A percentile compares a stretch with the other conserved stretches of the same genome.
Evolutionary conservation across 2,113 vertebrate genomes (phyloP).

Genomic region (Caranx melampygus): DNA sequence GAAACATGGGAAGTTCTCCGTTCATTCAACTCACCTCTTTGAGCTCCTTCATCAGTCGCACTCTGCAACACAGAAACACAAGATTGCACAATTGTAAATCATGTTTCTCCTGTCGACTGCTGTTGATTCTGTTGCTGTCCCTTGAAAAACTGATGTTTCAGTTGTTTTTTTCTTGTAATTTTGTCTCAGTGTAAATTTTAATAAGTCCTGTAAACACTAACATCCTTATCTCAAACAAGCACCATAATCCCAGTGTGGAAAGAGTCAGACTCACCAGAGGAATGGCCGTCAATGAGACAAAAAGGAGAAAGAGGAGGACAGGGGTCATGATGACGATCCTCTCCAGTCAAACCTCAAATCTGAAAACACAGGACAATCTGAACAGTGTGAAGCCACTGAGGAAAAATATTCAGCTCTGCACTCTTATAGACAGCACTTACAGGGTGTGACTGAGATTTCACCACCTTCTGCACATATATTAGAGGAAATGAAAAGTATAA

Average conservation of each 20-base stretch:
- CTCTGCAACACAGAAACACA: slow-evolving; percentile 21
- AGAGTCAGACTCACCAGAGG: slow-evolving; percentile 15
- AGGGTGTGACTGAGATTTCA: slow-evolving; percentile 14
- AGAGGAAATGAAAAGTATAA: no score
- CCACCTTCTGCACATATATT: no score
- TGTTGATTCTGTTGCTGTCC: no score
- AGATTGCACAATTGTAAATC: neutral
- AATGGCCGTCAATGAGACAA: slow-evolving; percentile 1
- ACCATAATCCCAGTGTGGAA: neutral
- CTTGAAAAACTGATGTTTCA: no score
- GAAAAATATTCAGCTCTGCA: neutral
- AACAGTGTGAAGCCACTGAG: neutral
- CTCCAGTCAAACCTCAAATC: neutral
- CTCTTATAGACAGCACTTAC: slow-evolving; percentile 23
- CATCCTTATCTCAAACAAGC: no score
- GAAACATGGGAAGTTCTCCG: neutral
- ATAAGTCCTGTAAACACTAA: no score
- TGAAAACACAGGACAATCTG: neutral
- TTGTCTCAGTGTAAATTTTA: no score
- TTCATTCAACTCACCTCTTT: slow-evolving; percentile 11
- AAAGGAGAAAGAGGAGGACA: slow-evolving; percentile 25
- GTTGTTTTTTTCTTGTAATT: no score
- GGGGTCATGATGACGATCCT: slow-evolving; percentile 36
- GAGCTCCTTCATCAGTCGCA: neutral
- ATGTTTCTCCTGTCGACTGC: no score